phyloP scores from a whole-genome alignment of 2,797 vertebrate species.

The Xenops minutus region DNA sequence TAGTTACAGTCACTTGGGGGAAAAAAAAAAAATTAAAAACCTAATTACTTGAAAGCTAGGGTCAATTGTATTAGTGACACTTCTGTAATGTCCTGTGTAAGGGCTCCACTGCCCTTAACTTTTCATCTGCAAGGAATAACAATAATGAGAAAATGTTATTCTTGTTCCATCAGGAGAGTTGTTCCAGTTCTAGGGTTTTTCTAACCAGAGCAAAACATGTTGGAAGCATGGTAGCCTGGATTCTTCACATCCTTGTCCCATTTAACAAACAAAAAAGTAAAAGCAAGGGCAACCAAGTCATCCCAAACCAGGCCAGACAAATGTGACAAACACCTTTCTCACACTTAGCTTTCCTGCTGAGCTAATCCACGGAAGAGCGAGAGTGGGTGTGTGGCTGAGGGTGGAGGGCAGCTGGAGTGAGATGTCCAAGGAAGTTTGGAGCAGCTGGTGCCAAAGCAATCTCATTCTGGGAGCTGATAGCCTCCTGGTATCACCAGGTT shows the following conservation, averaged over 20 bases:
- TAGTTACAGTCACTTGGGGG: neutral
- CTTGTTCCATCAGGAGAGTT: neutral
- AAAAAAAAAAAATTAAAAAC: neutral
- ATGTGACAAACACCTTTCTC: neutral
- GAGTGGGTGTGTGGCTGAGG: fast-evolving
- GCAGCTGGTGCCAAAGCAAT: neutral
- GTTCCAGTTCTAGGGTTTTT: neutral
- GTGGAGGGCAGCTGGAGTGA: neutral
- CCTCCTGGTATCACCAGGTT: neutral
- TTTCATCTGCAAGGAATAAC: constrained; percentile 8
- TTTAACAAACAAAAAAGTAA: neutral
- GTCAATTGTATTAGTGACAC: neutral
- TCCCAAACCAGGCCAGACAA: neutral
- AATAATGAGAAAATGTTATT: neutral
- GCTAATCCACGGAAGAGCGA: neutral
- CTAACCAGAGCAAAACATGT: neutral
- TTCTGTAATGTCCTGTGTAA: neutral
- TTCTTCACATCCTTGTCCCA: neutral
- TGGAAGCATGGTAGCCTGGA: neutral
- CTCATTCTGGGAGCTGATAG: neutral
- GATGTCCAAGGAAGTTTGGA: neutral
- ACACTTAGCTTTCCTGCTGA: neutral
- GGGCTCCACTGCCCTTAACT: neutral
- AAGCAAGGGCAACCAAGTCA: neutral
- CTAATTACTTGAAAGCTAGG: neutral